Conservation (phyloP, 2,113 vertebrate genomes). For the Hystrix brachyura region DNA sequence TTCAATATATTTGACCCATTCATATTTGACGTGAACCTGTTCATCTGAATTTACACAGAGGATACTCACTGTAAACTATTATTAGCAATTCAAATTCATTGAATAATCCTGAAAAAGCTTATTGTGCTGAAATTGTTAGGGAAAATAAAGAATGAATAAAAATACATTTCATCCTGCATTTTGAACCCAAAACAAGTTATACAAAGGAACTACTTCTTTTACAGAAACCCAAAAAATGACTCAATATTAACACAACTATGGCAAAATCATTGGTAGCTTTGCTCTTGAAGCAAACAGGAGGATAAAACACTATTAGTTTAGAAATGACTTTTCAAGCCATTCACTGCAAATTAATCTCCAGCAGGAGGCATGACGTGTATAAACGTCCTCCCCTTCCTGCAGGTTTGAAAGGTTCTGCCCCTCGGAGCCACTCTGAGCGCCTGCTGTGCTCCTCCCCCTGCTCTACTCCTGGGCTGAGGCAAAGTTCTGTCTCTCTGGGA, state of each 20-base stretch:
- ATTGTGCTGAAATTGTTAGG: neutral
- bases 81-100: neutral
- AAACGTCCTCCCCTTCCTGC: neutral
- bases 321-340: neutral
- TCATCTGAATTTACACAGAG: neutral
- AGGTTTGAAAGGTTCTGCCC: neutral
- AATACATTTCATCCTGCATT: neutral
- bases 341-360: neutral
- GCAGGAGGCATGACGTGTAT: too few relatives aligned
- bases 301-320: neutral
- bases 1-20: neutral
- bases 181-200: neutral
- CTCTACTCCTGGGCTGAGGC: neutral
- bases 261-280: neutral
- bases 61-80: neutral
- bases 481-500: neutral
- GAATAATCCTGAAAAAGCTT: neutral
- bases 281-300: neutral
- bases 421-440: neutral
- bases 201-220: neutral
- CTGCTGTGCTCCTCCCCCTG: too few relatives aligned
- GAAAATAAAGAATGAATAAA: neutral
- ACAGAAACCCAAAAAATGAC: neutral
- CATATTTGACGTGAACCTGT: neutral
- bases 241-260: neutral